Evolutionary conservation across 2,113 vertebrate species (phyloP).

Genomic region (Poecilia latipinna): DNA sequence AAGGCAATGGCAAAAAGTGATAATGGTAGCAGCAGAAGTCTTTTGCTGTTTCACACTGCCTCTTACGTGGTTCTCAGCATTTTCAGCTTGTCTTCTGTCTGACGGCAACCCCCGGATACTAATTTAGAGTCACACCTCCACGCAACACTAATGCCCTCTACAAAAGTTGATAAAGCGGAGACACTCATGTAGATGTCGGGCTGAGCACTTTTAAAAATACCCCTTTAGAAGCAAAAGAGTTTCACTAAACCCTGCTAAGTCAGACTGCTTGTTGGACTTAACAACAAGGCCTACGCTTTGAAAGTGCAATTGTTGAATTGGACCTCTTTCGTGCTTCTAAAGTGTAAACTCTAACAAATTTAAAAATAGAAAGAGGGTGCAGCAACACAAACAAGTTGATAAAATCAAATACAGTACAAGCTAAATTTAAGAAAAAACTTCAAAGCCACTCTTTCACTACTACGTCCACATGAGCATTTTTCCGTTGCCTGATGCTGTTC

Average conservation of each 20-base stretch:
- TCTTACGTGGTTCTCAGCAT: not conserved
- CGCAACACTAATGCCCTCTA: not conserved
- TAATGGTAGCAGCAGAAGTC: slow-evolving; percentile 8
- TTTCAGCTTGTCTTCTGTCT: not conserved
- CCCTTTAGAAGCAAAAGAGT: not conserved
- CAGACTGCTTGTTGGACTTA: too few relatives aligned
- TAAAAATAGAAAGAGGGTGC: not conserved
- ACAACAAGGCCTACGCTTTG: too few relatives aligned
- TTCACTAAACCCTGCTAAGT: too few relatives aligned
- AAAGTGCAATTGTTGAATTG: too few relatives aligned
- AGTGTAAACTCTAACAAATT: not conserved
- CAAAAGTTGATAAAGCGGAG: not conserved
- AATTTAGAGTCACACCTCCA: not conserved
- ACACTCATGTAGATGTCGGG: not conserved
- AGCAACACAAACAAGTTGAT: not conserved
- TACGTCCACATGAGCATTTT: not conserved
- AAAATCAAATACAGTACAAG: not conserved
- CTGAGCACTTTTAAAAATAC: not conserved
- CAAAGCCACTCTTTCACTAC: too few relatives aligned
- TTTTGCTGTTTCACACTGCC: not conserved
- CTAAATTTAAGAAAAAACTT: too few relatives aligned
- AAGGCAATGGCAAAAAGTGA: slow-evolving; percentile 10
- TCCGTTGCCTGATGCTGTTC: too few relatives aligned
- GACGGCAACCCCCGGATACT: not conserved
- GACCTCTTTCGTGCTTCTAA: not conserved